Conservation (phyloP, 2,888 invertebrate species). For the Pinctada fucata region DNA sequence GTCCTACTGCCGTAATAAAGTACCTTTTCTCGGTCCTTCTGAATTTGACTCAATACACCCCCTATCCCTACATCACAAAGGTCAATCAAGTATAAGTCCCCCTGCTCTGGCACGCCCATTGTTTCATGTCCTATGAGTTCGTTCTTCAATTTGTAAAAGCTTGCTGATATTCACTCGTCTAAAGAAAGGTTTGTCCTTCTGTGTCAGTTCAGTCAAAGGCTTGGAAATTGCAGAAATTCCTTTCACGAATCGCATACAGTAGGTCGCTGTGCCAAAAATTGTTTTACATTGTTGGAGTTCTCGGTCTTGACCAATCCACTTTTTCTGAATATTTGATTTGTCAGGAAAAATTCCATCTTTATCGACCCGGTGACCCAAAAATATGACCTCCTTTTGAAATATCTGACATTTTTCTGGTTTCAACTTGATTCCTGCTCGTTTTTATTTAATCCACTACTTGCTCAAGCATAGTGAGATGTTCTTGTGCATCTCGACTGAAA, state of each 20-base stretch:
- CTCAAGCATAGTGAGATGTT: slow-evolving; percentile 25
- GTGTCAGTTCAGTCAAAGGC: too few species aligned
- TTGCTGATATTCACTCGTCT: slow-evolving; percentile 32
- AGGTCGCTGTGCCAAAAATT: slow-evolving; percentile 40
- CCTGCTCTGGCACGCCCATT: slow-evolving; percentile 39
- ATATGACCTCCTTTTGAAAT: too few species aligned
- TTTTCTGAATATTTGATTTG: slow-evolving; percentile 29
- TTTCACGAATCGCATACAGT: slow-evolving; percentile 34
- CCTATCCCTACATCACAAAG: slow-evolving; percentile 39
- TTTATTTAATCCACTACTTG: slow-evolving; percentile 28
- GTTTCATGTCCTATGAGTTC: slow-evolving; percentile 25
- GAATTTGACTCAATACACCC: background rate
- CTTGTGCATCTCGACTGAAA: slow-evolving; percentile 22
- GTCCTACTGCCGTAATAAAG: slow-evolving; percentile 45
- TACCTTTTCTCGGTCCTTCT: slow-evolving; percentile 39
- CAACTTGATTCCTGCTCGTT: slow-evolving; percentile 32
- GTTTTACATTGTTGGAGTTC: slow-evolving; percentile 32
- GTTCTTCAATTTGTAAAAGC: background rate
- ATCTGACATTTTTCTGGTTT: too few species aligned
- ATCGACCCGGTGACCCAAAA: too few species aligned
- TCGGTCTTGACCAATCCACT: slow-evolving; percentile 34
- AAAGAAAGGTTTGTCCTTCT: slow-evolving; percentile 32
- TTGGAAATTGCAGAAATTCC: slow-evolving; percentile 22
- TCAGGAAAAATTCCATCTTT: background rate
- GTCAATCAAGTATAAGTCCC: slow-evolving; percentile 45